Evolutionary conservation across 2,888 invertebrate genomes (phyloP).

Genomic region (Gryllus longicercus): DNA sequence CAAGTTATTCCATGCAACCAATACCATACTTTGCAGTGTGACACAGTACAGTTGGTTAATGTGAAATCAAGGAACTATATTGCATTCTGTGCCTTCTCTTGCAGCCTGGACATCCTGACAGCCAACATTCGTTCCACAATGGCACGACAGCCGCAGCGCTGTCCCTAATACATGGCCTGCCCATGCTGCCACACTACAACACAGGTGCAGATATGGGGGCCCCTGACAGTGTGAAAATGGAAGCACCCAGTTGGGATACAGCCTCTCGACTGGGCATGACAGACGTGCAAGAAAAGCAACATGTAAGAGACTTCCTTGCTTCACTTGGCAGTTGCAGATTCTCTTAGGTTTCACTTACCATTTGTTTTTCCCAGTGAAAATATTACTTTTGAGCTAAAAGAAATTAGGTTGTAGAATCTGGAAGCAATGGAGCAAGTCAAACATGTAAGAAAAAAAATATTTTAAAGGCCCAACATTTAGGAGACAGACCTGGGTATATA

Average conservation of each 20-base stretch:
- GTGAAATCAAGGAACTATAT: not conserved
- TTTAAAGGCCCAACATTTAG: too few species aligned
- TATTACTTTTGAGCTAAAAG: too few species aligned
- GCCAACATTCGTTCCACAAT: slow-evolving; percentile 47
- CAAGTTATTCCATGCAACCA: too few species aligned
- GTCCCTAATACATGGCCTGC: slow-evolving; percentile 36
- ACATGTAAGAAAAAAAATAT: too few species aligned
- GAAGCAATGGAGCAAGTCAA: too few species aligned
- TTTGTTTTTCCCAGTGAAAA: too few species aligned
- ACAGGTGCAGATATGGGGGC: slow-evolving; percentile 34
- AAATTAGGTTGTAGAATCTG: too few species aligned
- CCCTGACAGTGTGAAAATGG: slow-evolving; percentile 37
- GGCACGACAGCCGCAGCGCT: slow-evolving; percentile 40
- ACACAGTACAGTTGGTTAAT: too few species aligned
- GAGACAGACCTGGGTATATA: too few species aligned
- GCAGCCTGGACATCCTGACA: slow-evolving; percentile 42
- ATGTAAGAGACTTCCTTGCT: slow-evolving; percentile 30
- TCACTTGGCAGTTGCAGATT: too few species aligned
- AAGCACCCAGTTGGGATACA: slow-evolving; percentile 37
- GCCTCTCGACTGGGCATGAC: slow-evolving; percentile 33
- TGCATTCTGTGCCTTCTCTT: slow-evolving; percentile 22
- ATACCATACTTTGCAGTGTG: too few species aligned
- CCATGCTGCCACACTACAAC: slow-evolving; percentile 34
- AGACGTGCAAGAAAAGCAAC: slow-evolving; percentile 37
- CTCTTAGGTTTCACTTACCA: too few species aligned